Percentiles rank a stretch among this genome's conserved stretches.
These are phyloP conservation scores for Fistularia commersonii DNA, from an alignment of 2,797 vertebrate species.

Conservation along the genomic window DNA sequence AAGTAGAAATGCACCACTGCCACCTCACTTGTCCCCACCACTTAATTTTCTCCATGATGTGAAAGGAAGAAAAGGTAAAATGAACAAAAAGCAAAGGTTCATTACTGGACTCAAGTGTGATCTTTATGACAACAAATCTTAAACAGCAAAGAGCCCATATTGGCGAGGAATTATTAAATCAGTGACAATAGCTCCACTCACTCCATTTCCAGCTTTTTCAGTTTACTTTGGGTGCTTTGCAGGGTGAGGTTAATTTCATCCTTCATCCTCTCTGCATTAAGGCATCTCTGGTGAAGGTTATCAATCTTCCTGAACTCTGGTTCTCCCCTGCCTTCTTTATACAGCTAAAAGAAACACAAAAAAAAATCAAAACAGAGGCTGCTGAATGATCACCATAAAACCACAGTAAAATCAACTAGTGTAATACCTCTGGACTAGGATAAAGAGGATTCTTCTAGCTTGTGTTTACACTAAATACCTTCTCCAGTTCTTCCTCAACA, in stretches of 20 bases:
- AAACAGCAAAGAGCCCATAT: too few species aligned
- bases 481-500: slow-evolving; percentile 91
- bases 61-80: neutral
- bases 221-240: slow-evolving; percentile 81
- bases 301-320: slow-evolving; percentile 85
- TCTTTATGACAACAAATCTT: too few species aligned
- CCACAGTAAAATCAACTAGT: neutral
- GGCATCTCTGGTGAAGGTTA: slow-evolving; percentile 85
- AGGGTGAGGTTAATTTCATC: slow-evolving; percentile 84
- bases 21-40: too few species aligned
- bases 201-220: slow-evolving; percentile 88
- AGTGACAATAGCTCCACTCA: slow-evolving; percentile 63
- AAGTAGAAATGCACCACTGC: neutral
- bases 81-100: neutral
- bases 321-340: slow-evolving; percentile 80
- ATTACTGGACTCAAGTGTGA: too few species aligned
- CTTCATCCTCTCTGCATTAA: slow-evolving; percentile 83
- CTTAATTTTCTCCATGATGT: too few species aligned
- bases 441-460: neutral
- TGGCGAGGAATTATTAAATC: too few species aligned
- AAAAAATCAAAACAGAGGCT: neutral
- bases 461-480: slow-evolving; percentile 68
- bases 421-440: neutral
- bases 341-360: slow-evolving; percentile 69
- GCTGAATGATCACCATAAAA: slow-evolving; percentile 1